Percentiles rank a stretch among this genome's conserved stretches.
Evolutionary conservation across 1,140 invertebrate genomes (phyloP).

Genomic region (Diploscapter pachys): DNA sequence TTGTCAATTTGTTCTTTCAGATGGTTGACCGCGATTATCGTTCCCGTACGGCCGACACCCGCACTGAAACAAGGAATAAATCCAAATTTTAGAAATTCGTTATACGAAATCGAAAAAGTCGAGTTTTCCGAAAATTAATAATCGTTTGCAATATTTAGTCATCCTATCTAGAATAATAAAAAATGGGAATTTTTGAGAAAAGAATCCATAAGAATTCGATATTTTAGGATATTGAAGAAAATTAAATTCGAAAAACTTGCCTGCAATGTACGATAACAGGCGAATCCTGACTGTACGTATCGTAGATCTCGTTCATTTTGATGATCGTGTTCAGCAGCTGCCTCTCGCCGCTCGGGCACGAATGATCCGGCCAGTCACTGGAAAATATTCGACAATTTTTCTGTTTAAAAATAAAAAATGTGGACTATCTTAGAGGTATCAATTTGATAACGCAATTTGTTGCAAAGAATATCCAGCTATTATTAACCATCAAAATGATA

Average conservation of each 20-base stretch:
- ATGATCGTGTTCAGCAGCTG: conserved; percentile 36
- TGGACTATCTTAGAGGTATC: too few relatives aligned
- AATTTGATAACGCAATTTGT: too few relatives aligned
- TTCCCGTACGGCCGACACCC: conserved; percentile 71
- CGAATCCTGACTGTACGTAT: not conserved
- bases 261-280: conserved; percentile 36
- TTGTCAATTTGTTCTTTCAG: conserved; percentile 67
- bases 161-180: too few relatives aligned
- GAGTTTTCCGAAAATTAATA: too few relatives aligned
- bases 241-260: conserved; percentile 4
- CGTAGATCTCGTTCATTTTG: conserved; percentile 15
- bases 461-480: too few relatives aligned
- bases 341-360: conserved; percentile 27
- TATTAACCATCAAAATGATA: too few relatives aligned
- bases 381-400: not conserved
- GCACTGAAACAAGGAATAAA: conserved; percentile 59
- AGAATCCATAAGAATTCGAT: conserved; percentile 16
- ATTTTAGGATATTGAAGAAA: not conserved
- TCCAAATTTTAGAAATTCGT: too few relatives aligned
- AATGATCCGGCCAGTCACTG: conserved; percentile 37
- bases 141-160: too few relatives aligned
- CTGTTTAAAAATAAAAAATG: not conserved
- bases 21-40: conserved; percentile 70
- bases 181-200: not conserved
- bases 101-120: too few relatives aligned